These are phyloP conservation scores for Hyles euphorbiae DNA, from an alignment of 1,140 invertebrate genomes.

Conservation along the genomic window DNA sequence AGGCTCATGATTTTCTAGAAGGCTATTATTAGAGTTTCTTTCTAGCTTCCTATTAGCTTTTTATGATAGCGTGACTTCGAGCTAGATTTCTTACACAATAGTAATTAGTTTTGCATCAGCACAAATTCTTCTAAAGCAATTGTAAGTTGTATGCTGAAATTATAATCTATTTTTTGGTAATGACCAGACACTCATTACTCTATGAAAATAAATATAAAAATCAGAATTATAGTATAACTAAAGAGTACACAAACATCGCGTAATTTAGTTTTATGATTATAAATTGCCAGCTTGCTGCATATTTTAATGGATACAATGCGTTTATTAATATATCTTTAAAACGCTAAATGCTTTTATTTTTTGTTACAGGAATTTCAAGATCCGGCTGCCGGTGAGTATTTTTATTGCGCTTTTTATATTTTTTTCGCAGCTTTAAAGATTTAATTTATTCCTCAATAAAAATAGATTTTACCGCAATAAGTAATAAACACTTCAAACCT, in stretches of 20 bases:
- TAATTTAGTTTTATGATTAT: conserved; percentile 13
- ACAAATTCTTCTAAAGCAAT: conserved; percentile 14
- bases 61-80: conserved; percentile 13
- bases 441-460: too few species aligned
- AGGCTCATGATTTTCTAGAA: too few species aligned
- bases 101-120: conserved; percentile 15
- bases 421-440: too few species aligned
- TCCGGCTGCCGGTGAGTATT: conserved; percentile 48
- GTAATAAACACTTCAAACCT: too few species aligned
- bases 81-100: conserved; percentile 1
- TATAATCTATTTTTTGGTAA: background rate
- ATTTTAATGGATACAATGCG: background rate
- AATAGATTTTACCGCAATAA: too few species aligned
- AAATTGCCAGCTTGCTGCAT: conserved; percentile 32
- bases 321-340: background rate
- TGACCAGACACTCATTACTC: too few species aligned
- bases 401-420: background rate
- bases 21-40: conserved; percentile 1
- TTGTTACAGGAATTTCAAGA: conserved; percentile 63
- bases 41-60: conserved; percentile 6
- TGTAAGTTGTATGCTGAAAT: background rate
- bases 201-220: too few species aligned
- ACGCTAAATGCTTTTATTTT: conserved; percentile 13
- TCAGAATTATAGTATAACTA: too few species aligned
- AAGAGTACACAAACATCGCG: too few species aligned